Evolutionary conservation across 1,140 invertebrate genomes (phyloP).

Genomic region (Globodera rostochiensis): DNA sequence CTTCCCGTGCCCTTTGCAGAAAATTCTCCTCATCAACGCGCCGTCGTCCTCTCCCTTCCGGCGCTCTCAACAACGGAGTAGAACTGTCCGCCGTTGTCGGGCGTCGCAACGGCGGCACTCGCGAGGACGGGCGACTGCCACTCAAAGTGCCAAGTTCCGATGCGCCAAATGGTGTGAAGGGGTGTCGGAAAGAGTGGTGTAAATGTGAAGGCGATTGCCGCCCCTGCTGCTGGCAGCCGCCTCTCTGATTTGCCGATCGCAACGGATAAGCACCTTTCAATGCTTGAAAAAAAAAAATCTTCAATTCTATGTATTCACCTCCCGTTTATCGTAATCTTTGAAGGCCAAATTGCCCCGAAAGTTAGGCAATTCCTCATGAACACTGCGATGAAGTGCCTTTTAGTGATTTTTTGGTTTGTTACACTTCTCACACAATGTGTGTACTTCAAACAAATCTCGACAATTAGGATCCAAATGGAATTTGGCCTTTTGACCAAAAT

Average conservation of each 20-base stretch:
- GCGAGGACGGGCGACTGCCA: neutral
- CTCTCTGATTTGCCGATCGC: slow-evolving; percentile 14
- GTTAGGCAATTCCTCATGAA: neutral
- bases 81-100: neutral
- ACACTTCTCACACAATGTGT: neutral
- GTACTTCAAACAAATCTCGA: neutral
- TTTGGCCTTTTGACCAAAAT: slow-evolving; percentile 22
- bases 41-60: neutral
- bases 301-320: neutral
- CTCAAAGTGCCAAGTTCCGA: slow-evolving; percentile 6
- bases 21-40: neutral
- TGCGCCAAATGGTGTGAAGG: slow-evolving; percentile 6
- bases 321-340: slow-evolving; percentile 5
- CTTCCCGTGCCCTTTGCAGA: neutral
- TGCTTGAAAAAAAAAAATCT: too few species aligned
- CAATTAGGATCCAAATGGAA: slow-evolving; percentile 1
- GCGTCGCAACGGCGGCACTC: neutral
- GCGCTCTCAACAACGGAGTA: neutral
- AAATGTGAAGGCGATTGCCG: slow-evolving; percentile 7
- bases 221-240: neutral
- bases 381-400: neutral
- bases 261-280: neutral
- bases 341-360: slow-evolving; percentile 19
- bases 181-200: neutral
- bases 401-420: neutral